Evolutionary conservation across 2,113 vertebrate genomes (phyloP).

Genomic region (Oreotrochilus melanogaster): DNA sequence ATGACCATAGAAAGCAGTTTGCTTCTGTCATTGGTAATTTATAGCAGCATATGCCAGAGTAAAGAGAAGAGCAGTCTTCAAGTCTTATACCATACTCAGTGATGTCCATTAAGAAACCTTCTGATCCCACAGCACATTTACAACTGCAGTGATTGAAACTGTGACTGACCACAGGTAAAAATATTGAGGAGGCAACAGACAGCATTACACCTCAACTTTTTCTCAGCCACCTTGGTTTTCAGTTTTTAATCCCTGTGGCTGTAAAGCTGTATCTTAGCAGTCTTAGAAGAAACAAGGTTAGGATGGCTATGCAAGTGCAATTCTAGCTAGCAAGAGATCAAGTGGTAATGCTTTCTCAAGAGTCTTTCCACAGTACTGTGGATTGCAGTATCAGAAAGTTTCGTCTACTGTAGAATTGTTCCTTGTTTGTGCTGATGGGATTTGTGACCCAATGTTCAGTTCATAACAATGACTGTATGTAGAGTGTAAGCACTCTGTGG

Average conservation of each 20-base stretch:
- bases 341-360: neutral
- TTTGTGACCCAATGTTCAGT: neutral
- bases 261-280: neutral
- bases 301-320: neutral
- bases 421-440: neutral
- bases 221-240: neutral
- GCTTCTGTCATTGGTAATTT: neutral
- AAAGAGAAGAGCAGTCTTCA: neutral
- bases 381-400: neutral
- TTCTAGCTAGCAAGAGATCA: neutral
- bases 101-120: neutral
- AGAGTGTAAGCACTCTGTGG: neutral
- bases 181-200: neutral
- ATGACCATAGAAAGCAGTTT: neutral
- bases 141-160: neutral
- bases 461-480: neutral
- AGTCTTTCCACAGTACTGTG: neutral
- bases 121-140: neutral
- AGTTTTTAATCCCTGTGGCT: neutral
- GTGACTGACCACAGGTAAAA: neutral
- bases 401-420: neutral
- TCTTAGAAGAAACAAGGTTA: neutral
- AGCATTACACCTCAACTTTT: neutral
- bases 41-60: neutral
- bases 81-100: neutral